A percentile compares a stretch with the other conserved stretches of the same genome.
phyloP scores from a whole-genome alignment of 2,888 invertebrate species.

The Tachina grossa region DNA sequence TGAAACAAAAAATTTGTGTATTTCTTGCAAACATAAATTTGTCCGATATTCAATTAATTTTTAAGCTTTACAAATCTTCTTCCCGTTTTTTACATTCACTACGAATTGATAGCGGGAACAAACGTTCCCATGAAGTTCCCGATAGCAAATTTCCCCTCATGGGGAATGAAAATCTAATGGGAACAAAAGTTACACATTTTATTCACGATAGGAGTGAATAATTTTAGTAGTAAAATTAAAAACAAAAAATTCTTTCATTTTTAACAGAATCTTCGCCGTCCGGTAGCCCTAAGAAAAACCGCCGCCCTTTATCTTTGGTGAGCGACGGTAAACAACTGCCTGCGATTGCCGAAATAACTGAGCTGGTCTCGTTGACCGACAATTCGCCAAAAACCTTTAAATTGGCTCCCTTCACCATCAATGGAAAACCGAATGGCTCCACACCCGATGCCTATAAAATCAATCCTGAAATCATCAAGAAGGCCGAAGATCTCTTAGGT shows the following conservation, averaged over 20 bases:
- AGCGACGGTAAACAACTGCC: conserved; percentile 87
- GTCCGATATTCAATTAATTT: too few relatives aligned
- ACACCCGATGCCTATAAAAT: conserved; percentile 80
- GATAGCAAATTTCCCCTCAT: too few relatives aligned
- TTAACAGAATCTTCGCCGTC: conserved; percentile 85
- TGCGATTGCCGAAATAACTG: conserved; percentile 88
- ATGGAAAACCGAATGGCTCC: conserved; percentile 52
- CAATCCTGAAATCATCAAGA: conserved; percentile 82
- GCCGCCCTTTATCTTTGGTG: conserved; percentile 86
- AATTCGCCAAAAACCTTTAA: conserved; percentile 81
- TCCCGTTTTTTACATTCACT: too few relatives aligned
- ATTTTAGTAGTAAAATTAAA: neutral
- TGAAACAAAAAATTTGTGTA: too few relatives aligned
- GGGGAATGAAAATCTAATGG: too few relatives aligned
- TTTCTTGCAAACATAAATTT: too few relatives aligned
- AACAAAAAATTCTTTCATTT: neutral
- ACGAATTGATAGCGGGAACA: too few relatives aligned
- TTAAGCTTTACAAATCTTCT: too few relatives aligned
- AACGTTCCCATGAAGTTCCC: too few relatives aligned
- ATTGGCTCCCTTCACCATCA: conserved; percentile 76
- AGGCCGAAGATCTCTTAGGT: conserved; percentile 82
- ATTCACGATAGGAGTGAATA: too few relatives aligned
- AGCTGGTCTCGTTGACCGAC: conserved; percentile 87
- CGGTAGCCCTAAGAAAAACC: conserved; percentile 85
- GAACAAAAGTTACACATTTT: too few relatives aligned